Percentiles rank a stretch among this genome's conserved stretches.
These are phyloP conservation scores for Aporrectodea caliginosa DNA, from an alignment of 1,140 invertebrate genomes.

Conservation along the genomic window DNA sequence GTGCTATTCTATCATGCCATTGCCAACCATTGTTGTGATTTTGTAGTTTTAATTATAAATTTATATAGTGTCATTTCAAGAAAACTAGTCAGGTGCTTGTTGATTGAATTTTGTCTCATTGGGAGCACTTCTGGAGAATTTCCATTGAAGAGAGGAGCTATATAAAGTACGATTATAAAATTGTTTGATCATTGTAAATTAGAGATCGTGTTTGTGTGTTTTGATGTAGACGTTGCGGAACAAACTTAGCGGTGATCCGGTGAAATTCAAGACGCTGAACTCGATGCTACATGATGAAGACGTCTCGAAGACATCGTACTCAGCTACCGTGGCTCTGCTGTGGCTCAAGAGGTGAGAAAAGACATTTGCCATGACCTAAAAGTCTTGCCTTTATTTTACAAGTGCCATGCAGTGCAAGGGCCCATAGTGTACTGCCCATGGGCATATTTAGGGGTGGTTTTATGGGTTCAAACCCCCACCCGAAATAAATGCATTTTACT, in stretches of 20 bases:
- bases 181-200: background rate
- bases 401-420: too few species aligned
- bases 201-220: background rate
- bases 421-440: too few species aligned
- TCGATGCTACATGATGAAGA: conserved; percentile 17
- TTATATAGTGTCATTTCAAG: background rate
- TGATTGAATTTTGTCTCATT: background rate
- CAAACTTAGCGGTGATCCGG: conserved; percentile 4
- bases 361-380: too few species aligned
- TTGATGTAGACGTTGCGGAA: conserved; percentile 5
- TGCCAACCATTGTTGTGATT: too few species aligned
- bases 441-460: too few species aligned
- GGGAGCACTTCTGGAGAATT: background rate
- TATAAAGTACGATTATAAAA: background rate
- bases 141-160: background rate
- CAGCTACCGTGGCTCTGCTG: conserved; percentile 20
- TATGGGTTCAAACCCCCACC: too few species aligned
- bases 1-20: too few species aligned
- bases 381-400: too few species aligned
- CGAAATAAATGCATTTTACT: too few species aligned
- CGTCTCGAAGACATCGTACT: background rate
- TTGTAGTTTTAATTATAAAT: background rate
- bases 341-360: conserved; percentile 20
- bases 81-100: background rate
- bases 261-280: conserved; percentile 10